A percentile compares a stretch with the other conserved stretches of the same genome.
These are phyloP conservation scores for Caracal caracal DNA, from an alignment of 2,113 vertebrate genomes.

Conservation along the genomic window DNA sequence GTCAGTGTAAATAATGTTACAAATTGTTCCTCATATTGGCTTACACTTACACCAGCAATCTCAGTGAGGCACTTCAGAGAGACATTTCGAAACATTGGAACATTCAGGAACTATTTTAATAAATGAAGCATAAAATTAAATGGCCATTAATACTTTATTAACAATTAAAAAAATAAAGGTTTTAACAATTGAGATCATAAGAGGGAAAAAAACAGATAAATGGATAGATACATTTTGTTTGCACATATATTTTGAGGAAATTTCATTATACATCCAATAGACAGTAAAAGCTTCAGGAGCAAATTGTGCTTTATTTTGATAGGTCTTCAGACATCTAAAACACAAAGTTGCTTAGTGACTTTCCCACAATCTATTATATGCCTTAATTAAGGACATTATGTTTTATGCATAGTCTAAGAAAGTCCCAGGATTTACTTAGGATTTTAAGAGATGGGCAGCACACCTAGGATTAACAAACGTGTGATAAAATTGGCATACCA, in stretches of 20 bases:
- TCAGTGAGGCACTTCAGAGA: conserved; percentile 99
- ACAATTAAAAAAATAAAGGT: background rate
- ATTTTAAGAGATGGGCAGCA: background rate
- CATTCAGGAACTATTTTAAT: conserved; percentile 94
- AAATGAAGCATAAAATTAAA: conserved; percentile 34
- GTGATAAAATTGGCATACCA: background rate
- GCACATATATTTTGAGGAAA: background rate
- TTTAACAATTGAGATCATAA: background rate
- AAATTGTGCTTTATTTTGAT: background rate
- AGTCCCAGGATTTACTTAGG: background rate
- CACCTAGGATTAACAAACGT: background rate
- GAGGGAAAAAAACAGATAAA: background rate
- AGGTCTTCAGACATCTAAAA: background rate
- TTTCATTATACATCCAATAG: background rate
- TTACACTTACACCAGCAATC: conserved; percentile 98
- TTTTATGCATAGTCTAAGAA: background rate
- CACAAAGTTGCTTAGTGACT: background rate
- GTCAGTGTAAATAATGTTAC: conserved; percentile 98
- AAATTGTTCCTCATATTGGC: conserved; percentile 99
- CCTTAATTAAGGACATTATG: background rate
- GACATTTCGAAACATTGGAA: conserved; percentile 99
- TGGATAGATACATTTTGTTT: background rate
- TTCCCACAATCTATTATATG: background rate
- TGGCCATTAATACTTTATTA: background rate
- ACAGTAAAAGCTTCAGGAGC: background rate